Evolutionary conservation across 2,888 invertebrate species (phyloP).

Genomic region (Deilephila elpenor): DNA sequence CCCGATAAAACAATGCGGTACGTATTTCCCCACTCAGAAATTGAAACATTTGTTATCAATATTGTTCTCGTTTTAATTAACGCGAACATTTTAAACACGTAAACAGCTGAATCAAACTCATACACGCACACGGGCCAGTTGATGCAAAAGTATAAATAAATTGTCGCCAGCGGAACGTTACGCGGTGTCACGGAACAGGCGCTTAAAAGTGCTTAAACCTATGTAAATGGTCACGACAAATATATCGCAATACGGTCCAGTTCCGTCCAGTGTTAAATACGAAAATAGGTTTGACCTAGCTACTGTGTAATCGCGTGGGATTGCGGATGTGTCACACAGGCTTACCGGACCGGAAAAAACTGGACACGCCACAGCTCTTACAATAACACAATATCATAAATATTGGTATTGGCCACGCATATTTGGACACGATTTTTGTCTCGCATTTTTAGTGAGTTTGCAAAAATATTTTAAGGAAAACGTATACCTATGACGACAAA

Average conservation of each 20-base stretch:
- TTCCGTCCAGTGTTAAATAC: conserved; percentile 63
- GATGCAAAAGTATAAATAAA: conserved; percentile 10
- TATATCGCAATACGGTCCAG: conserved; percentile 48
- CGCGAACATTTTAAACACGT: neutral
- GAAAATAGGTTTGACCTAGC: conserved; percentile 71
- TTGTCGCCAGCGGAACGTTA: neutral
- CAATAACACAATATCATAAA: conserved; percentile 47
- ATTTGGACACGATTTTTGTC: neutral
- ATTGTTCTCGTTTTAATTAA: conserved; percentile 12
- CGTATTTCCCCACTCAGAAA: conserved; percentile 2
- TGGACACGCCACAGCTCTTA: conserved; percentile 52
- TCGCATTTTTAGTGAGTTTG: neutral
- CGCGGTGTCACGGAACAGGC: conserved; percentile 35
- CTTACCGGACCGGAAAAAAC: conserved; percentile 69
- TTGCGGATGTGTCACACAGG: conserved; percentile 70
- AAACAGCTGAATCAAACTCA: neutral
- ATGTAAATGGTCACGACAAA: conserved; percentile 49
- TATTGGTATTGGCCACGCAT: conserved; percentile 18
- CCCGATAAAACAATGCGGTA: neutral
- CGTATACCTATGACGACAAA: neutral
- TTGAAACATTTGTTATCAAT: neutral
- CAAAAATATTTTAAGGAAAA: neutral
- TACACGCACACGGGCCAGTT: neutral
- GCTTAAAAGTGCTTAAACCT: conserved; percentile 40
- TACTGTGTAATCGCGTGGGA: conserved; percentile 65